Evolutionary conservation across 2,113 vertebrate genomes (phyloP), one percentile per base, ranked within the genome.

Genomic region (Engystomops pustulosus): DNA sequence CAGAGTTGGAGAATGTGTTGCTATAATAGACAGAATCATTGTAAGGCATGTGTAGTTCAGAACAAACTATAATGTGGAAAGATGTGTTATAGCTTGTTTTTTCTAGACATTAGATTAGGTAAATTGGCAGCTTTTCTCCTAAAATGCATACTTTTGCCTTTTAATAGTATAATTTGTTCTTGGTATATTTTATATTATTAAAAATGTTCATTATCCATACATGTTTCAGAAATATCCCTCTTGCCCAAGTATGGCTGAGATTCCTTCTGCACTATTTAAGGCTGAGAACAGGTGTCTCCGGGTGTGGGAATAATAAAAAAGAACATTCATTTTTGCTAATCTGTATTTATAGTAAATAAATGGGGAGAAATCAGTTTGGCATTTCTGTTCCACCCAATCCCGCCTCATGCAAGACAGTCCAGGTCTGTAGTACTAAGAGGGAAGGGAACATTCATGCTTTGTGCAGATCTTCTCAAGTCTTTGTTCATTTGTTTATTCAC

Each of bases 271-370:
- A 58, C 11, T 6, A 60, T 82, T 38, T 55, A 55, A 25, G 47
- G 32, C 32, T 23, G 10, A 84, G 60, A 32, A 30, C 82, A 84
- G 82, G 72, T 84, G 82, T 77, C 60, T 75, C n/a, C 20, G 45
- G 72, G 82, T 30, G 82, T 77, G 82, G 72, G 58, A 82, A 82
- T 71, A 71, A 82, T 82, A 82, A 62, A 71, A 0, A 49, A 32
- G 49, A 30, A 4, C 30, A 84, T 82, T 84, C 6, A 38, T 60
- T 65, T 27, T 53, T 78, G 44, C 69, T 27, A 23, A 7, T 76
- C 80, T 85, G 0, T 80, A 23, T 87, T 83, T 87, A 84, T 77
- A 84, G 82, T 81, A 80, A 86, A 85, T 30, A 76, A 10, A 12
- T 25, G 79, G 84, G 55, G 69, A 85, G 86, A 53, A 88, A 84